Base-by-base conservation (phyloP, 2,797 vertebrate genomes). In the Acanthurus leucopareius region DNA sequence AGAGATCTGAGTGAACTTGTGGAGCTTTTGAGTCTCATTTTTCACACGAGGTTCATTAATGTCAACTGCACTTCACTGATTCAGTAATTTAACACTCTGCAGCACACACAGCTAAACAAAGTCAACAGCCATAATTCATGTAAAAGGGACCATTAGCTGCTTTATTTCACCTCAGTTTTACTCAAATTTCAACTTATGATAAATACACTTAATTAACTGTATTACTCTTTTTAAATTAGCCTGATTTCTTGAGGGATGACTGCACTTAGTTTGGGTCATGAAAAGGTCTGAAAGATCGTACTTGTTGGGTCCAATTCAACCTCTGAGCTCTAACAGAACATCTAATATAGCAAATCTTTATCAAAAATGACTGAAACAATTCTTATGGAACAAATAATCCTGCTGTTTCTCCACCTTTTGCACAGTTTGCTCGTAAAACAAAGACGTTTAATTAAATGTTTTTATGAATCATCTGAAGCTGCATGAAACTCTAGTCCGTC, bases 1-100 rank as follows among this genome's bases (percentile, higher is more conserved):
- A 71, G 4, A 6, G 22, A 10, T 60, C 54, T 14, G 7, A 69
- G 56, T 25, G 25, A 25, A 25, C 2, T 25, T 25, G 25, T 25
- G 25, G 49, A 1, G n/a, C 15, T 53, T 59, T 42, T 14, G 10
- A 56, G 56, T 56, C 15, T 75, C 14, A 56, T 65, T 61, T 79
- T 40, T 77, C 25, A 65, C 16, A 25, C 1, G 1, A 3, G 3
- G 19, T 22, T 73, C 64, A 48, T 78, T 22, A 73, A 69, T 1
- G 45, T 59, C 49, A 10, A n/a, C 70, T 52, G 7, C 45, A 75
- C 58, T 60, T 63, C 28, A 71, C 0, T 20, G 45, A 69, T 25
- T 53, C 11, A 49, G n/a, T 5, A 38, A 76, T 35, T 72, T 1
- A 71, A 75, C 40, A 63, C 20, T 15, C 32, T 20, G 56, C 2